phyloP scores from a whole-genome alignment of 2,113 vertebrate genomes.

The Mesembrinibis cayennensis region DNA sequence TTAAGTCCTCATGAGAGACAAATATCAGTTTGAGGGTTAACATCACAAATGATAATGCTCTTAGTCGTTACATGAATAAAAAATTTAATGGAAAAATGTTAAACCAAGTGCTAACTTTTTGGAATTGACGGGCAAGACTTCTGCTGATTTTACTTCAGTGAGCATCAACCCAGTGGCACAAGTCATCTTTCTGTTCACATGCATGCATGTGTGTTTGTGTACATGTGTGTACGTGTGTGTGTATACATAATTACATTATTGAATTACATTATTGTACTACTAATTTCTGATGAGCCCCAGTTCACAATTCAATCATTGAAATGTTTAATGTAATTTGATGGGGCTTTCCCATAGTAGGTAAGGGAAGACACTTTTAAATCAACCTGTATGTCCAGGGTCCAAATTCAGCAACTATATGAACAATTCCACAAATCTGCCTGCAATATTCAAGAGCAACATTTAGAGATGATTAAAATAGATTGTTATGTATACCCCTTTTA shows the following conservation, averaged over 20 bases:
- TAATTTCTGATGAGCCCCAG: not conserved
- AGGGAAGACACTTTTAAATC: not conserved
- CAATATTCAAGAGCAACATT: not conserved
- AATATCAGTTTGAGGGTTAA: not conserved
- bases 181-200: not conserved
- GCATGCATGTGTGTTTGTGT: fast-evolving
- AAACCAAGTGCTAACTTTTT: not conserved
- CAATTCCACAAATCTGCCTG: not conserved
- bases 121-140: not conserved
- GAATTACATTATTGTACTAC: not conserved
- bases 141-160: not conserved
- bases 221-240: no score
- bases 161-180: not conserved
- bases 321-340: not conserved
- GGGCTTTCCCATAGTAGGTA: not conserved
- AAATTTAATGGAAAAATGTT: not conserved
- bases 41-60: not conserved
- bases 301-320: not conserved
- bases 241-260: not conserved
- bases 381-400: not conserved
- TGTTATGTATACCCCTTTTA: not conserved
- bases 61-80: not conserved
- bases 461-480: not conserved
- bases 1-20: not conserved
- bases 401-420: not conserved